Conservation (phyloP, 2,888 invertebrate genomes). For the Clusia tigrina region DNA sequence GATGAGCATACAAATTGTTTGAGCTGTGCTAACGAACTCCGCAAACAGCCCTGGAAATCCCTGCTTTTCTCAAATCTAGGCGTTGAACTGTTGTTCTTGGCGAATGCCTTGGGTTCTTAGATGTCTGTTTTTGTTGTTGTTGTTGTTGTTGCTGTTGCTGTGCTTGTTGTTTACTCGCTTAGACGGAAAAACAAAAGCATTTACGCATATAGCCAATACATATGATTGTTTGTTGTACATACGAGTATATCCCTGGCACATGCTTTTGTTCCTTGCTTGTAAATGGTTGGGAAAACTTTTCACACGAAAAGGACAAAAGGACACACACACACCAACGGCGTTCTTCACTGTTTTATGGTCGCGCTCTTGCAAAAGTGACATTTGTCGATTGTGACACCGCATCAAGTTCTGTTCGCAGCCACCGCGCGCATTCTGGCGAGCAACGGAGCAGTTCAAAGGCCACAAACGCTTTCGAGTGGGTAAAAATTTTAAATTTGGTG, state of each 20-base stretch:
- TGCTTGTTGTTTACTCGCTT: not conserved
- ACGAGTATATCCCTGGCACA: too few species aligned
- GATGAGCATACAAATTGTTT: conserved; percentile 8
- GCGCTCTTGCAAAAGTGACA: conserved; percentile 20
- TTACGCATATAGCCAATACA: conserved; percentile 2
- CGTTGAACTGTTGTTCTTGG: too few species aligned
- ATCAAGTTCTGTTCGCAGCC: too few species aligned
- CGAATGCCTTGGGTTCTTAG: not conserved
- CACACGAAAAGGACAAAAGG: not conserved
- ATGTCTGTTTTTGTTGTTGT: conserved; percentile 12
- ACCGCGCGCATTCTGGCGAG: not conserved
- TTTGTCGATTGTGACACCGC: conserved; percentile 21
- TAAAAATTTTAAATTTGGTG: not conserved
- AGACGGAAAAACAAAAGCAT: conserved; percentile 7
- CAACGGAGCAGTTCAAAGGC: conserved; percentile 38
- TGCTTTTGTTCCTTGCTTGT: not conserved
- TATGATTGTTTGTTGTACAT: too few species aligned
- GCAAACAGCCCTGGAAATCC: not conserved
- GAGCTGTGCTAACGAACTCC: not conserved
- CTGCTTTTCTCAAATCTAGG: too few species aligned
- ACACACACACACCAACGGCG: conserved; percentile 1
- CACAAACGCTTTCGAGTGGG: conserved; percentile 30
- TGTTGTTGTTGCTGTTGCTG: conserved; percentile 18
- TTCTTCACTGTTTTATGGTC: not conserved
- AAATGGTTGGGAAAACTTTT: conserved; percentile 10